Conservation (phyloP, 2,888 invertebrate species). For the Eremobia ochroleuca region DNA sequence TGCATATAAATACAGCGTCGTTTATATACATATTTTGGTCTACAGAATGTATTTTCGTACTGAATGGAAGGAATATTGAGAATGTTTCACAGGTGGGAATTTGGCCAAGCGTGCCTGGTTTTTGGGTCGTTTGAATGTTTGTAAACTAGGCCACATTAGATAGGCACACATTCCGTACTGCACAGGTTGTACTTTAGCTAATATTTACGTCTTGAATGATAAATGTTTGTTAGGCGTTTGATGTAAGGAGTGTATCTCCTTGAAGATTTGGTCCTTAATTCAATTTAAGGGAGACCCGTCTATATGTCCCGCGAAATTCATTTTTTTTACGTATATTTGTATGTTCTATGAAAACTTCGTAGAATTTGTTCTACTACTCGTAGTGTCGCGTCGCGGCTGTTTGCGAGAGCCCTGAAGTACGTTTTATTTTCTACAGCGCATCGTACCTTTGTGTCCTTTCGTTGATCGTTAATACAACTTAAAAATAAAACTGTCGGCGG, state of each 20-base stretch:
- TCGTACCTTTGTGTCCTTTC: constrained; percentile 12
- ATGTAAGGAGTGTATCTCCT: background rate
- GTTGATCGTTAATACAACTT: constrained; percentile 3
- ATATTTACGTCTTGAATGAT: constrained; percentile 2
- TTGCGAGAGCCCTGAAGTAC: background rate
- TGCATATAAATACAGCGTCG: constrained; percentile 5
- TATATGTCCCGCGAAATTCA: background rate
- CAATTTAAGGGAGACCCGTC: background rate
- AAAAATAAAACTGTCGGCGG: constrained; percentile 13
- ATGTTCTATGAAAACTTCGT: no score
- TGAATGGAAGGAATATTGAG: constrained; percentile 15
- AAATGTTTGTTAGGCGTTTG: constrained; percentile 5
- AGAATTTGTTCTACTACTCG: no score
- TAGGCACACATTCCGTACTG: constrained; percentile 17
- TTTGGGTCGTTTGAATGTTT: constrained; percentile 29
- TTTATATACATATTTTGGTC: constrained; percentile 3
- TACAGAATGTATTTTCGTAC: constrained; percentile 19
- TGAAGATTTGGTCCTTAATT: background rate
- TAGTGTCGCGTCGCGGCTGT: no score
- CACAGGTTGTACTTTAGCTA: constrained; percentile 5
- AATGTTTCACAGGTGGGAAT: constrained; percentile 32
- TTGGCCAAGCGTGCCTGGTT: constrained; percentile 33
- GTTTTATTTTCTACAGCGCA: constrained; percentile 3
- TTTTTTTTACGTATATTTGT: no score
- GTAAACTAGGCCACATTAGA: constrained; percentile 31